Percentiles rank a stretch among this genome's conserved stretches.
Conservation (phyloP, 2,113 vertebrate genomes). For the Bubo scandiacus region DNA sequence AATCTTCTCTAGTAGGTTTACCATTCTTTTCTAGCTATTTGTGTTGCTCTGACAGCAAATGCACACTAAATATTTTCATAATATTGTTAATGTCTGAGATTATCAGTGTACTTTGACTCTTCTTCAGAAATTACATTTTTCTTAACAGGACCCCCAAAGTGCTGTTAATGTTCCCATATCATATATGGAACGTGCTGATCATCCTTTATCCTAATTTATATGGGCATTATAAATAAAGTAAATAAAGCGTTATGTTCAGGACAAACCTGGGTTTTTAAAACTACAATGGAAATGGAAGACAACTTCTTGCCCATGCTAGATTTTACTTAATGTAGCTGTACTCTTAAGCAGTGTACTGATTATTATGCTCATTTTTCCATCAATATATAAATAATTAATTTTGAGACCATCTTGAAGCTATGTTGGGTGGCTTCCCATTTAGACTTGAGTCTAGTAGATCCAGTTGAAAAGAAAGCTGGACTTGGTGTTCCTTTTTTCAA, state of each 20-base stretch:
- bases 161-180: background rate
- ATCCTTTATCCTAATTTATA: background rate
- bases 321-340: background rate
- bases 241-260: background rate
- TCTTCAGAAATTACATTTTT: background rate
- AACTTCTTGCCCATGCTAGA: background rate
- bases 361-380: background rate
- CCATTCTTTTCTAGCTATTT: background rate
- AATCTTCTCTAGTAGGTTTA: background rate
- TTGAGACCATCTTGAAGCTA: background rate
- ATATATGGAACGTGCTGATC: background rate
- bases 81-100: background rate
- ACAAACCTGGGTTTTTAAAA: background rate
- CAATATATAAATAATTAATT: background rate
- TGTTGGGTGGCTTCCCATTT: background rate
- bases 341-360: background rate
- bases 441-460: background rate
- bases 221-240: background rate
- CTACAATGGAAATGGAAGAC: background rate
- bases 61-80: background rate
- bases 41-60: background rate
- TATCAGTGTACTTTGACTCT: background rate
- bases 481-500: background rate
- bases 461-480: background rate
- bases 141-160: background rate